Percentiles rank a stretch among this genome's conserved stretches.
phyloP scores from a whole-genome alignment of 2,113 vertebrate genomes.

The Phylloscopus whistleri region DNA sequence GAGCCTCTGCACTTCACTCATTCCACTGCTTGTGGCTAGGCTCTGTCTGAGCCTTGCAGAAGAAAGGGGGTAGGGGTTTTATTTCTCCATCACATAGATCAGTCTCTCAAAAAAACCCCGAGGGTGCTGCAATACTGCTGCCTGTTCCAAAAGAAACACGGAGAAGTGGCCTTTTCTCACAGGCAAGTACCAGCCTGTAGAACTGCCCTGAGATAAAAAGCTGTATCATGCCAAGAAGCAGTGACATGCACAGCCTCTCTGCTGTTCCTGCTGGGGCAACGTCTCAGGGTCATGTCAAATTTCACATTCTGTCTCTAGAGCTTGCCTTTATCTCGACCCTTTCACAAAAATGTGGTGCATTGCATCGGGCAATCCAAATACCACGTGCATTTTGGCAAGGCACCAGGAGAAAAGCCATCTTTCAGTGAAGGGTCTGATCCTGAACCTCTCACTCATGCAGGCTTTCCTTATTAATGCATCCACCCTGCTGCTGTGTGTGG shows the following conservation, averaged over 20 bases:
- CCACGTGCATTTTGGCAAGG: neutral
- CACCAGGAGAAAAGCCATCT: neutral
- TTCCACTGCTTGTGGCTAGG: neutral
- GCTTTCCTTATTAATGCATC: neutral
- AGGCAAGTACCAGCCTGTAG: neutral
- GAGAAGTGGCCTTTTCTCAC: neutral
- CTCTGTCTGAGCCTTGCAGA: neutral
- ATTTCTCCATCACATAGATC: neutral
- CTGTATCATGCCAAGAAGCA: neutral
- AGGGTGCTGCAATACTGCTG: neutral
- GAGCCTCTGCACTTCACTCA: neutral
- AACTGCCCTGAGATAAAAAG: neutral
- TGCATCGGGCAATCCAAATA: neutral
- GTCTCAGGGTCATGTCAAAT: neutral
- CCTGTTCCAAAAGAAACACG: neutral
- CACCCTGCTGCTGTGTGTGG: neutral
- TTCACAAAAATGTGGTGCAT: neutral
- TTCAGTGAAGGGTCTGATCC: neutral
- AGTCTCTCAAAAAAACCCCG: accelerated
- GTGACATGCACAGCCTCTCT: neutral
- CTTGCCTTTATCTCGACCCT: neutral
- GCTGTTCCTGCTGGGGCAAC: neutral
- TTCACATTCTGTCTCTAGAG: neutral
- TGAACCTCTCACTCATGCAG: neutral
- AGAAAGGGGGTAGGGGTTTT: neutral